Evolutionary conservation across 1,140 invertebrate genomes (phyloP), one percentile per base, ranked within the genome.

Genomic region (Trichogramma pretiosum): DNA sequence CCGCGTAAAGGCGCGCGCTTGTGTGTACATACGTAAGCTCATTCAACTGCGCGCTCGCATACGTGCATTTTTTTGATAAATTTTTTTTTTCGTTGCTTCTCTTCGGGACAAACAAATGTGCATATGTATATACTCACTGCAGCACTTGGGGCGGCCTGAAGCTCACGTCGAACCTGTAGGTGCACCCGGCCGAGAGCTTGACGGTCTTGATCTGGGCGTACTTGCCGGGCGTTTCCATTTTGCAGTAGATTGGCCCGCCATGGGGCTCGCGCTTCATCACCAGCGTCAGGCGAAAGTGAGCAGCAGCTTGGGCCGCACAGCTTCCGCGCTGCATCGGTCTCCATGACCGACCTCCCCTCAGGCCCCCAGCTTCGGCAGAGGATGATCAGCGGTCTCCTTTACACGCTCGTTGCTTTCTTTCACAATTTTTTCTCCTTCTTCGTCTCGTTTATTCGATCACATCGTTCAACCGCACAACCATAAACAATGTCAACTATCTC

Each of bases 71-170:
- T n/a, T n/a, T n/a, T n/a, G n/a, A n/a, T n/a, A n/a, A n/a, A n/a
- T n/a, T n/a, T n/a, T n/a, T n/a, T n/a, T n/a, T n/a, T n/a, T n/a
- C n/a, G n/a, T n/a, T n/a, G n/a, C n/a, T n/a, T n/a, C n/a, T n/a
- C n/a, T n/a, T 7, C 1, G 26, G 13, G 1, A 28, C 13, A 1
- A 28, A 28, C 13, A 13, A 13, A 28, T 28, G n/a, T n/a, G 13
- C 26, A 28, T 28, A 28, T 28, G 7, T 13, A 28, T 61, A 56
- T 65, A 71, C 73, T 64, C 64, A 76, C 74, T 72, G 65, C 56
- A 76, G 56, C 7, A 69, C 54, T 63, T 72, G 68, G 11, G 74
- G 72, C 14, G 74, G 74, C 39, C 74, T 76, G 61, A 76, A 76
- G 56, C 71, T 73, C 56, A 76, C 67, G 56, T 75, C 73, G 33